Conservation (phyloP, 2,113 vertebrate genomes). For the Hydropotes inermis region DNA sequence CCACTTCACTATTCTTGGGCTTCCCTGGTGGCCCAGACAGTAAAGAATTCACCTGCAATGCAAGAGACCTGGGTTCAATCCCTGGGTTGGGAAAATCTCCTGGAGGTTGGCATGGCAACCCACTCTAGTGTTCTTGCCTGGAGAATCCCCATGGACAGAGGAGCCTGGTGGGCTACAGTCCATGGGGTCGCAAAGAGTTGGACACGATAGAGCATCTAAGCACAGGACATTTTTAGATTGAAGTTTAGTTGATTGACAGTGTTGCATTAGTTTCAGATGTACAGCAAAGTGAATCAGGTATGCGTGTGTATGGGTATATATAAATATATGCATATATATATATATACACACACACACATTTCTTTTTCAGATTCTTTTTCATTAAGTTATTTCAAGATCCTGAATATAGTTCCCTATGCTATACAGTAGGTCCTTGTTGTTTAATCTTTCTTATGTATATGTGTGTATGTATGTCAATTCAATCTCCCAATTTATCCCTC, state of each 20-base stretch:
- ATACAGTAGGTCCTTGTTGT: not conserved
- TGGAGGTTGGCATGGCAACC: not conserved
- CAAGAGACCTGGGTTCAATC: not conserved
- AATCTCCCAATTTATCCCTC: not conserved
- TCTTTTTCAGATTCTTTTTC: not conserved
- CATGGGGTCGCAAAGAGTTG: fast-evolving
- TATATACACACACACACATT: fast-evolving
- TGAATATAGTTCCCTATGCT: not conserved
- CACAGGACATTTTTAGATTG: not conserved
- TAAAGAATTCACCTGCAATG: not conserved
- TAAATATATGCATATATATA: not conserved
- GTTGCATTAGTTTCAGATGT: not conserved
- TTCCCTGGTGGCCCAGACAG: not conserved
- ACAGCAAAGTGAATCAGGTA: not conserved
- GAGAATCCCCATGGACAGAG: not conserved
- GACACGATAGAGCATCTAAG: not conserved
- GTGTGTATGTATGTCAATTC: not conserved
- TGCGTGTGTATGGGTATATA: not conserved
- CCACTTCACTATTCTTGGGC: not conserved
- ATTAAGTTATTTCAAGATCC: not conserved
- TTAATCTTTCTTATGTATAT: not conserved
- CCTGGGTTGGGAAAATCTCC: not conserved
- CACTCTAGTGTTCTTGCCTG: not conserved
- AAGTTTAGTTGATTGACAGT: not conserved
- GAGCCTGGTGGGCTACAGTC: not conserved